These are phyloP conservation scores for Cheiracanthium punctorium DNA, from an alignment of 2,888 invertebrate species.

Conservation along the genomic window DNA sequence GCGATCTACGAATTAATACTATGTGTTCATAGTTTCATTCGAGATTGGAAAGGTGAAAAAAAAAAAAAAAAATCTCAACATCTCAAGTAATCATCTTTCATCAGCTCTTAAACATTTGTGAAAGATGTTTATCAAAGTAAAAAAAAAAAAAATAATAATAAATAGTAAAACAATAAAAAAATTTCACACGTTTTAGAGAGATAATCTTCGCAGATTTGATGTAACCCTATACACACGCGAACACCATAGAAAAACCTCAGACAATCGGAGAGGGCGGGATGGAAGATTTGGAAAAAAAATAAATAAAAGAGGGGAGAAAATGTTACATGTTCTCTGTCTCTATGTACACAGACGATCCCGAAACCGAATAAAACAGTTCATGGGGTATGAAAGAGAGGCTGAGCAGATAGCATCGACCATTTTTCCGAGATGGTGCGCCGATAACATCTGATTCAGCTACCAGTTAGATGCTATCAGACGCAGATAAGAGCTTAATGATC, in stretches of 20 bases:
- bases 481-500: constrained; percentile 61
- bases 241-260: constrained; percentile 12
- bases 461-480: constrained; percentile 52
- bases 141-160: neutral
- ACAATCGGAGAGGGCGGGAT: constrained; percentile 25
- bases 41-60: too few species aligned
- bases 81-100: too few species aligned
- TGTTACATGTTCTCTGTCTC: neutral
- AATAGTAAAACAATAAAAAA: constrained; percentile 25
- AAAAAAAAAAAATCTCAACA: too few species aligned
- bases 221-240: constrained; percentile 58
- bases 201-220: constrained; percentile 38
- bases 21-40: too few species aligned
- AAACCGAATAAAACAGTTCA: neutral
- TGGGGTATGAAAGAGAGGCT: constrained; percentile 6
- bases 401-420: constrained; percentile 46
- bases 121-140: neutral
- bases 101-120: neutral
- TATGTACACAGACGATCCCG: neutral
- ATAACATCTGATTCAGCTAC: constrained; percentile 56
- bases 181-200: constrained; percentile 3
- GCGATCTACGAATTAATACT: too few species aligned
- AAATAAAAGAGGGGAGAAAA: neutral
- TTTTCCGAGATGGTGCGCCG: constrained; percentile 44
- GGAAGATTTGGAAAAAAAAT: neutral